Percentiles rank a stretch among this genome's conserved stretches.
Conservation (phyloP, 2,888 invertebrate genomes). For the Exocentrus adspersus region DNA sequence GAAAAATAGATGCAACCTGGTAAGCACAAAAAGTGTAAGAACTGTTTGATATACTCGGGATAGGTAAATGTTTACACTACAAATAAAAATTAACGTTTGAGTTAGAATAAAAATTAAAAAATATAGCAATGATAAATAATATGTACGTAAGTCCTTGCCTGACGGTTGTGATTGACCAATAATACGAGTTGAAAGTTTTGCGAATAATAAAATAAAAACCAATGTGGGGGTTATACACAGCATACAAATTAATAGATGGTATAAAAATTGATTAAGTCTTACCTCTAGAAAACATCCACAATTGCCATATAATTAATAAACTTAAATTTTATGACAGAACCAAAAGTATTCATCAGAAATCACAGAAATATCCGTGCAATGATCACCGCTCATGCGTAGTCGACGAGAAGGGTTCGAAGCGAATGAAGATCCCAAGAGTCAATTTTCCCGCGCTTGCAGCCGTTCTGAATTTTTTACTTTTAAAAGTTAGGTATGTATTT, state of each 20-base stretch:
- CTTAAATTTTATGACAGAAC: constrained; percentile 55
- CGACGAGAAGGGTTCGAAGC: constrained; percentile 38
- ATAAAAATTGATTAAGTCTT: constrained; percentile 46
- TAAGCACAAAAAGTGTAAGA: constrained; percentile 5
- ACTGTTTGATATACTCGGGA: neutral
- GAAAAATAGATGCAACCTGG: constrained; percentile 29
- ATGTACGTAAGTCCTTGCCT: constrained; percentile 43
- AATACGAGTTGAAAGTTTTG: constrained; percentile 39
- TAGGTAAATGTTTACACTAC: constrained; percentile 17
- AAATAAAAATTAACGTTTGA: constrained; percentile 10
- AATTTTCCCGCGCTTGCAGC: constrained; percentile 39
- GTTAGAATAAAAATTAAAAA: constrained; percentile 32
- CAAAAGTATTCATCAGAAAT: constrained; percentile 50
- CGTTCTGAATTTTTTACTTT: constrained; percentile 25
- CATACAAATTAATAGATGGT: constrained; percentile 36
- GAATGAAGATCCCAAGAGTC: constrained; percentile 40
- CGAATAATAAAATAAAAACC: constrained; percentile 41
- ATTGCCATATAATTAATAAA: constrained; percentile 43
- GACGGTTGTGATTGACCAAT: constrained; percentile 43
- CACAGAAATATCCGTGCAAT: constrained; percentile 51
- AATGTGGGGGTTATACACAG: constrained; percentile 26
- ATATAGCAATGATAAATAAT: constrained; percentile 32
- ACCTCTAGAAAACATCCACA: constrained; percentile 44
- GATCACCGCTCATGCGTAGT: constrained; percentile 48
- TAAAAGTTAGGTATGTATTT: constrained; percentile 12